Evolutionary conservation across 1,140 invertebrate genomes (phyloP), one percentile per base, ranked within the genome.

Genomic region (Drosophila punjabiensis): DNA sequence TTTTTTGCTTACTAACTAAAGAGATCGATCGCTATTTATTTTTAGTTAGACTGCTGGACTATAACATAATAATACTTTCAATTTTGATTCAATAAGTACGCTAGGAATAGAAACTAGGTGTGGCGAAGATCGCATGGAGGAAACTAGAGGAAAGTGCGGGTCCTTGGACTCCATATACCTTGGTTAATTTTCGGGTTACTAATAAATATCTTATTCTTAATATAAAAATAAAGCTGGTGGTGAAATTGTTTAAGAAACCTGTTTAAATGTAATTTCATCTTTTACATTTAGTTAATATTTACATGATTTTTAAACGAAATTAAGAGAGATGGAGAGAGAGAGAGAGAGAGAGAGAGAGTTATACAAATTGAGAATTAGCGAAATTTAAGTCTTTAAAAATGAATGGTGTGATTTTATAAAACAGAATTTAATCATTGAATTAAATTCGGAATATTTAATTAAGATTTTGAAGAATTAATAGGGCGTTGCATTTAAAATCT

Each of bases 21-120:
- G 85, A 89, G 85, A 89, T 89, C 85, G 85, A 90, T 89, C 85
- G 85, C 86, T 90, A 90, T 85, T 85, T 89, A 82, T 61, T 69
- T 81, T 69, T 81, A 67, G 69, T 89, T 88, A 79, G 67, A 87
- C 73, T 90, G 84, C 82, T 80, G 85, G 67, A 69, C 83, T 87
- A 87, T 89, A 89, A 86, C 76, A 82, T 89, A 89, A 91, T 89
- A 89, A 89, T 89, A 89, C 86, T 89, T 81, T 77, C 37, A 74
- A 74, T 74, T 74, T 74, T 74, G 71, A 74, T 74, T 74, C 69
- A 74, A 74, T 74, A 74, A 74, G 68, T 71, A 79, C 62, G 62
- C 64, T 84, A 75, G 60, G 78, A 73, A 65, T 84, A 81, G 59
- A 87, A 82, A 81, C 59, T 84, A 85, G 50, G 61, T 65, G 64